These are phyloP conservation scores for Epinotia bilunana DNA, from an alignment of 2,888 invertebrate genomes.

Conservation along the genomic window DNA sequence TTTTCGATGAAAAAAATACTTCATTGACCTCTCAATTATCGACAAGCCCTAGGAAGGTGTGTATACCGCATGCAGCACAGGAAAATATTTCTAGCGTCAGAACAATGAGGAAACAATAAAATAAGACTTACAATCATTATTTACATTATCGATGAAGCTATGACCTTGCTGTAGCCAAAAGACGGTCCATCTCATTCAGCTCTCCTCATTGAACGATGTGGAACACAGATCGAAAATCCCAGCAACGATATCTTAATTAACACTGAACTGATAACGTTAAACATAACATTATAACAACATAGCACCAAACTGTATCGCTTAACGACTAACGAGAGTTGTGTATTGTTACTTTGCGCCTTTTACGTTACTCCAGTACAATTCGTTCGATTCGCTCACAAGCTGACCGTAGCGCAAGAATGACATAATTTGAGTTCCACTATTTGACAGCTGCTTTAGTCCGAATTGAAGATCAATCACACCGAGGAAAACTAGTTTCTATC, in stretches of 20 bases:
- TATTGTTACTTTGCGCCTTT: constrained; percentile 40
- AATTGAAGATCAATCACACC: not conserved
- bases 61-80: not conserved
- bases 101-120: constrained; percentile 13
- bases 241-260: constrained; percentile 11
- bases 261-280: constrained; percentile 31
- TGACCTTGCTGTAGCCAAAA: constrained; percentile 58
- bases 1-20: constrained; percentile 3
- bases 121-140: constrained; percentile 69
- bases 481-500: not conserved
- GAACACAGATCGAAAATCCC: constrained; percentile 28
- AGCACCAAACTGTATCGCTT: constrained; percentile 23
- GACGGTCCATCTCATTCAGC: constrained; percentile 34
- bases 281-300: constrained; percentile 33
- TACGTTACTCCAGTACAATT: constrained; percentile 34
- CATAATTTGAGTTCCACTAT: constrained; percentile 39
- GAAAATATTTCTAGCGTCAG: not conserved
- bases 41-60: constrained; percentile 16
- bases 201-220: constrained; percentile 28
- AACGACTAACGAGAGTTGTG: constrained; percentile 2
- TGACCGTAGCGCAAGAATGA: constrained; percentile 42
- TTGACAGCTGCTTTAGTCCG: constrained; percentile 38
- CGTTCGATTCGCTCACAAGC: constrained; percentile 40
- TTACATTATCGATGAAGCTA: constrained; percentile 74
- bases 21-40: constrained; percentile 15